These are phyloP conservation scores for Agrilus cyanescens DNA, from an alignment of 2,888 invertebrate species.

Conservation along the genomic window DNA sequence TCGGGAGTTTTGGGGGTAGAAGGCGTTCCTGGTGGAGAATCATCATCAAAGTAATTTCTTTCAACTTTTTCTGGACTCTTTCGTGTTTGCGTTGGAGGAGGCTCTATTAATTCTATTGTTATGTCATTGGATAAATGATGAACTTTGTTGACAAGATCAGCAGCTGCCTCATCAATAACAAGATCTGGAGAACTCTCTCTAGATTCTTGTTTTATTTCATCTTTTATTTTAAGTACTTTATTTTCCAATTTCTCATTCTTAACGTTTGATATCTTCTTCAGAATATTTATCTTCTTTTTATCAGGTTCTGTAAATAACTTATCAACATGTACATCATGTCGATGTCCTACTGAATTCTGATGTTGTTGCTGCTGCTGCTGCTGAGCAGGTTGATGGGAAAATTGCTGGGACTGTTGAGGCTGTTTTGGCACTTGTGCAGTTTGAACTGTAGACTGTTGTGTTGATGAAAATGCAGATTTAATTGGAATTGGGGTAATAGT, in stretches of 20 bases:
- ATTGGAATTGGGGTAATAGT: conserved; percentile 32
- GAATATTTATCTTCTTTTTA: conserved; percentile 75
- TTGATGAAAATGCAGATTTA: conserved; percentile 15
- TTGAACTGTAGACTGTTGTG: conserved; percentile 16
- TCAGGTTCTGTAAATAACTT: conserved; percentile 71
- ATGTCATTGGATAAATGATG: conserved; percentile 36
- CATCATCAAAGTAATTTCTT: conserved; percentile 36
- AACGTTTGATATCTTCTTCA: conserved; percentile 73
- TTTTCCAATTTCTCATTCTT: conserved; percentile 49
- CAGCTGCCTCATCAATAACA: conserved; percentile 33
- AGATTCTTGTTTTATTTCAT: conserved; percentile 27
- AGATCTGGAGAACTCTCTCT: conserved; percentile 34
- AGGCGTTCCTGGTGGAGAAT: conserved; percentile 43
- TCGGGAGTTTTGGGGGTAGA: conserved; percentile 46
- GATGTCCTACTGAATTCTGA: too few species aligned
- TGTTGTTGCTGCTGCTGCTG: too few species aligned
- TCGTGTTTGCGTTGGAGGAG: conserved; percentile 13
- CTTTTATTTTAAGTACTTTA: conserved; percentile 30
- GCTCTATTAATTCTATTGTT: conserved; percentile 41
- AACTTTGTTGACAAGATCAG: conserved; percentile 25
- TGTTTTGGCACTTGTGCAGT: conserved; percentile 9
- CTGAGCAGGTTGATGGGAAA: too few species aligned
- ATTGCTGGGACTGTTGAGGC: conserved; percentile 24
- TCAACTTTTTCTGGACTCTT: conserved; percentile 33
- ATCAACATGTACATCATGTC: conserved; percentile 20